phyloP scores from a whole-genome alignment of 2,888 invertebrate genomes.

The Axea sp. region DNA sequence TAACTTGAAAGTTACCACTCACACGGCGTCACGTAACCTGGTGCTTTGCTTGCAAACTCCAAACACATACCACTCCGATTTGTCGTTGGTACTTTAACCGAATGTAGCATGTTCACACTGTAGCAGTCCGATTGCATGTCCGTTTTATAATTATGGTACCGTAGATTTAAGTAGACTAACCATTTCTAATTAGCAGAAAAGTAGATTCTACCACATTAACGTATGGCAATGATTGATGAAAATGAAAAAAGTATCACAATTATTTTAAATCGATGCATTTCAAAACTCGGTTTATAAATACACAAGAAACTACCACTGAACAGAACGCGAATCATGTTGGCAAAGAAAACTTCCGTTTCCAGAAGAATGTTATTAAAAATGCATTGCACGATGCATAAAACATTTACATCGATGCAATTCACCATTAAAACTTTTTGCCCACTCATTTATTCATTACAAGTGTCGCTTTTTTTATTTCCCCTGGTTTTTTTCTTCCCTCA shows the following conservation, averaged over 20 bases:
- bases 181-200: slow-evolving; percentile 23
- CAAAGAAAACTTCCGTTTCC: slow-evolving; percentile 1
- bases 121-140: slow-evolving; percentile 36
- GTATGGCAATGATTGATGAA: slow-evolving; percentile 19
- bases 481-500: slow-evolving; percentile 11
- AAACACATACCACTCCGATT: slow-evolving; percentile 14
- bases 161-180: slow-evolving; percentile 26
- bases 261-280: too few relatives aligned
- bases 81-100: slow-evolving; percentile 16
- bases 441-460: slow-evolving; percentile 42
- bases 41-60: slow-evolving; percentile 5
- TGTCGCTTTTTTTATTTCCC: slow-evolving; percentile 48
- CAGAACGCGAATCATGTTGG: background rate
- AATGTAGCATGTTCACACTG: slow-evolving; percentile 37
- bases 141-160: slow-evolving; percentile 25
- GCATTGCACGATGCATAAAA: slow-evolving; percentile 11
- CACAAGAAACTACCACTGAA: too few relatives aligned
- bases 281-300: background rate
- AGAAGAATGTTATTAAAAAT: slow-evolving; percentile 18
- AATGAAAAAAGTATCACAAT: too few relatives aligned
- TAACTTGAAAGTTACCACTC: slow-evolving; percentile 12
- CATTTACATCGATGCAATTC: slow-evolving; percentile 41
- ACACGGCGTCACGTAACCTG: slow-evolving; percentile 17
- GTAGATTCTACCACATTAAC: slow-evolving; percentile 32
- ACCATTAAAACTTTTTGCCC: slow-evolving; percentile 23